Evolutionary conservation across 1,140 invertebrate species (phyloP), one percentile per base, ranked within the genome.

Genomic region (Diorhabda elongata): DNA sequence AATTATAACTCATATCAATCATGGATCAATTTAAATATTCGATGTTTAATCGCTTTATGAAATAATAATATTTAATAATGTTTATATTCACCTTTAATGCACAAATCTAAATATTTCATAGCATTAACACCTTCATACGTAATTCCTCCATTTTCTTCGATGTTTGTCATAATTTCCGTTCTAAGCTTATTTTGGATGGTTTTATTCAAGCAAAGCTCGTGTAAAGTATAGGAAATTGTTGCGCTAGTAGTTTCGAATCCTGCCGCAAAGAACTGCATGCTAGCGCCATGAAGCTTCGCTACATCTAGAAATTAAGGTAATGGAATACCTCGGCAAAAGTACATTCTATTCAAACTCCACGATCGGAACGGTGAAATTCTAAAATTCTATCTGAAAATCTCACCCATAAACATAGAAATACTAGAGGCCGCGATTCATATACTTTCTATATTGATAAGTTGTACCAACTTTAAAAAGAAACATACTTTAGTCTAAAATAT

Each of bases 221-320:
- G 87, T 0, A 91, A 75, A 7, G 85, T 82, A 74, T 88, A 90
- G 0, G 86, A 80, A 65, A 94, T 86, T 0, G 88, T 85, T 5
- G 87, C 87, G 0, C 90, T 88, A 0, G 71, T 73, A 0, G 88
- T 89, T 75, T 90, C 88, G 71, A 86, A 91, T 2, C 88, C 89
- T 63, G 84, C 89, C 5, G 83, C 69, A 70, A 89, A 87, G 70
- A 91, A 90, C 4, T 87, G 64, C 0, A 87, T 77, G 3, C 84
- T 83, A 74, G 90, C 86, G 0, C 85, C 84, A 2, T 85, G 73
- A 4, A 90, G 79, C 72, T 85, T 83, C 42, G 84, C 81, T 2
- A 81, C 83, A 58, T 77, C 75, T 73, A 59, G 58, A 73, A 26
- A 26, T 26, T 26, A 26, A 26, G 26, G 26, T 26, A 26, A 26